Percentiles rank a stretch among this genome's conserved stretches.
These are phyloP conservation scores for Xyrichtys novacula DNA, from an alignment of 2,797 vertebrate species.

Conservation along the genomic window DNA sequence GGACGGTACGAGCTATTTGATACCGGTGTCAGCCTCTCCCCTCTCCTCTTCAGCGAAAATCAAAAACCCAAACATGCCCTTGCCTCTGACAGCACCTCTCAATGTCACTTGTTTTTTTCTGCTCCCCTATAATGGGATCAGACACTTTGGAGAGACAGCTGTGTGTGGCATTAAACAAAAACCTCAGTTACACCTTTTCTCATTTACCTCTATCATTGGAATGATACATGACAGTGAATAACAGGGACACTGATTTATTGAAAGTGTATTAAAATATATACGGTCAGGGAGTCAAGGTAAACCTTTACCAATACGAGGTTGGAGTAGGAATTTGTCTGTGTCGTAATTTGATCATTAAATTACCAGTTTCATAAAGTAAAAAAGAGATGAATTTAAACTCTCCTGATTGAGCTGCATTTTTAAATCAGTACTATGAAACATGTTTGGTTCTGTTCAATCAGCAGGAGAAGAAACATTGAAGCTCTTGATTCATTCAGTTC, in stretches of 20 bases:
- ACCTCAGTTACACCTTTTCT: slow-evolving; percentile 20
- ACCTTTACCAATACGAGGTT: background rate
- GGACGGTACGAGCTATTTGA: slow-evolving; percentile 75
- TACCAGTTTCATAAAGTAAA: too few relatives aligned
- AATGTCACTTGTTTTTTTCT: slow-evolving; percentile 64
- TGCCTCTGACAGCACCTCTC: slow-evolving; percentile 59
- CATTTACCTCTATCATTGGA: background rate
- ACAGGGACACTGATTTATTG: background rate
- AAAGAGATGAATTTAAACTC: too few relatives aligned
- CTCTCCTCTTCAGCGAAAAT: slow-evolving; percentile 68
- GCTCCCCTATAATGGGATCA: slow-evolving; percentile 36
- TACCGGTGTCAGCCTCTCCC: slow-evolving; percentile 76
- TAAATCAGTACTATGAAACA: too few relatives aligned
- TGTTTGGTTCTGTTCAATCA: too few relatives aligned
- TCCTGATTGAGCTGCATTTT: too few relatives aligned
- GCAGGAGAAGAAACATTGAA: too few relatives aligned
- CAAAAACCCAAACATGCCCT: slow-evolving; percentile 68
- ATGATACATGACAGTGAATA: slow-evolving; percentile 10
- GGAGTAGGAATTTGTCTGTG: slow-evolving; percentile 3
- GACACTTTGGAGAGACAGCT: slow-evolving; percentile 31
- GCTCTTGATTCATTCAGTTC: too few relatives aligned
- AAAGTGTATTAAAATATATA: background rate
- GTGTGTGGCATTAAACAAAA: slow-evolving; percentile 28
- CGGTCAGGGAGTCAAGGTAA: slow-evolving; percentile 2
- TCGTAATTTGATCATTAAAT: too few relatives aligned